Conservation (phyloP, 2,888 invertebrate species). For the Gari tellinella region DNA sequence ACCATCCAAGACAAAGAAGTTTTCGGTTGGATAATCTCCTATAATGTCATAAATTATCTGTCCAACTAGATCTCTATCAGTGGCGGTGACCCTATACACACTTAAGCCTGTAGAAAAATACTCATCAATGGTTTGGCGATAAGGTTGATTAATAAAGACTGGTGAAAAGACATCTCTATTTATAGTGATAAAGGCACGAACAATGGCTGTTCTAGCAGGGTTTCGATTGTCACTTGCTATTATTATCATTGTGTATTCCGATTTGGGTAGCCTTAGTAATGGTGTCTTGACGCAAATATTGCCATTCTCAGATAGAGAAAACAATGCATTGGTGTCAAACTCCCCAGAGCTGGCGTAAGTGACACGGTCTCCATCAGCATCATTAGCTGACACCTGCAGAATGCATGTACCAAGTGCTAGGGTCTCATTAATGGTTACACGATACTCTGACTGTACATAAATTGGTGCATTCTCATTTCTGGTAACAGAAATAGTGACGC, state of each 20-base stretch:
- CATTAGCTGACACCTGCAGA: constrained; percentile 67
- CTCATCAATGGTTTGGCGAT: constrained; percentile 58
- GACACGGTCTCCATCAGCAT: constrained; percentile 70
- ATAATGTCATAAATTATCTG: constrained; percentile 71
- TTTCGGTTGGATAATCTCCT: constrained; percentile 77
- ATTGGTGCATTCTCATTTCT: constrained; percentile 70
- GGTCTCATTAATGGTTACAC: constrained; percentile 68
- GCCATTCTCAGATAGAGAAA: constrained; percentile 60
- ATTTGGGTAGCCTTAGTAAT: constrained; percentile 54
- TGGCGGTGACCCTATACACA: constrained; percentile 62
- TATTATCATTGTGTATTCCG: constrained; percentile 69
- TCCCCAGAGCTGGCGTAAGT: constrained; percentile 3
- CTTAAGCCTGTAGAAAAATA: constrained; percentile 36
- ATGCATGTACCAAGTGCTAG: constrained; percentile 60
- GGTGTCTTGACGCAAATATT: constrained; percentile 64
- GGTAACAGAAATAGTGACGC: constrained; percentile 67
- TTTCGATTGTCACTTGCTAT: constrained; percentile 76
- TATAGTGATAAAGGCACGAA: constrained; percentile 69
- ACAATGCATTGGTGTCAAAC: background rate
- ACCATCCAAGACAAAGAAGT: constrained; percentile 72
- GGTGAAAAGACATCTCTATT: constrained; percentile 71
- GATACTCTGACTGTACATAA: constrained; percentile 47
- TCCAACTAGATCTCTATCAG: constrained; percentile 69
- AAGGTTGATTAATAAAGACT: constrained; percentile 58
- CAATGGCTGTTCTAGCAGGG: constrained; percentile 63